Conservation (phyloP, 2,797 vertebrate genomes). For the Mastacembelus armatus region DNA sequence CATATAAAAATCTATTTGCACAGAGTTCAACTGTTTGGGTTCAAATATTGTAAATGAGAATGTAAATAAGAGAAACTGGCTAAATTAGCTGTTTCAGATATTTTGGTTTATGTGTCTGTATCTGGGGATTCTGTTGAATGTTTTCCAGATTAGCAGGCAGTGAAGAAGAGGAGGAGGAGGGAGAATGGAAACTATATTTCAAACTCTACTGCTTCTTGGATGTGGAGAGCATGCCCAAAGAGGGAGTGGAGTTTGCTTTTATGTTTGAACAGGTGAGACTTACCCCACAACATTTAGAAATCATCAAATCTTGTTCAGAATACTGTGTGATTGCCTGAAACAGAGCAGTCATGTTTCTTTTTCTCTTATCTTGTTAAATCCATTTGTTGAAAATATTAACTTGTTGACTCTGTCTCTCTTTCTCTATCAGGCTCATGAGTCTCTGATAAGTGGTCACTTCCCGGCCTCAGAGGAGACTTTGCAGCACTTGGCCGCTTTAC, state of each 20-base stretch:
- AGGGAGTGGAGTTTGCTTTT: slow-evolving; percentile 95
- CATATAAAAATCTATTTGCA: background rate
- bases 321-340: background rate
- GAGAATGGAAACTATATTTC: slow-evolving; percentile 93
- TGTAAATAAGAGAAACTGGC: background rate
- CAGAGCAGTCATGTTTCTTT: background rate
- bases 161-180: slow-evolving; percentile 91
- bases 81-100: background rate
- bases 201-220: slow-evolving; percentile 97
- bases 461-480: slow-evolving; percentile 92
- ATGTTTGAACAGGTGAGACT: slow-evolving; percentile 94
- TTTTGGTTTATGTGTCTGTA: background rate
- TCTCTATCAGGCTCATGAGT: slow-evolving; percentile 90
- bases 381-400: background rate
- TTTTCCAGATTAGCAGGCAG: slow-evolving; percentile 86
- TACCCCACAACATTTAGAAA: background rate
- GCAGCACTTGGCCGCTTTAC: slow-evolving; percentile 90
- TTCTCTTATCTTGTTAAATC: background rate
- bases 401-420: background rate
- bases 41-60: background rate
- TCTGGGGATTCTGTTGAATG: background rate
- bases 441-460: slow-evolving; percentile 93
- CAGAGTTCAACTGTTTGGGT: background rate
- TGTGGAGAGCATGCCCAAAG: slow-evolving; percentile 92
- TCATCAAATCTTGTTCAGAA: background rate